phyloP scores from a whole-genome alignment of 2,797 vertebrate species.

The Hemitrygon akajei region DNA sequence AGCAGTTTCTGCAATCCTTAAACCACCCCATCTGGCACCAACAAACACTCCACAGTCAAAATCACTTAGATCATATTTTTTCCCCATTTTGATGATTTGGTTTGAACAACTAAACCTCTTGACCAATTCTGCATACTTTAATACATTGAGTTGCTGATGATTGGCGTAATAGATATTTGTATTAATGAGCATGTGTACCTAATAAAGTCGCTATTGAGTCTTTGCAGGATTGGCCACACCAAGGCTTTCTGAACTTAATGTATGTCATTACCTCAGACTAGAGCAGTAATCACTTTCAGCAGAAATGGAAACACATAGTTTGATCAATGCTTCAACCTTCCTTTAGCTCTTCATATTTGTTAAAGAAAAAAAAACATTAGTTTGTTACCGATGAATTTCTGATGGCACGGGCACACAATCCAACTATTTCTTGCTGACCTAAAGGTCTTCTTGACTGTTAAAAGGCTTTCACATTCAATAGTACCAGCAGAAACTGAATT shows the following conservation, averaged over 20 bases:
- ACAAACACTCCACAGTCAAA: no score
- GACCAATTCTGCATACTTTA: no score
- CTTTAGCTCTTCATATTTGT: neutral
- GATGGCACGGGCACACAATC: neutral
- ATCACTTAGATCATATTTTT: no score
- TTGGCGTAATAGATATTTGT: no score
- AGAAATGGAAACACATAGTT: neutral
- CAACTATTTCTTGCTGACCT: neutral
- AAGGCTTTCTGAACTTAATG: neutral
- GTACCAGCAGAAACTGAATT: neutral
- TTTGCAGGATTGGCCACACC: neutral
- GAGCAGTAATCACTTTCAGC: neutral
- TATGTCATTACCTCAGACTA: neutral
- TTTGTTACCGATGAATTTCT: neutral
- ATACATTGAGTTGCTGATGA: no score
- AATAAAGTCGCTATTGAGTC: no score
- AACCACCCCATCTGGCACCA: no score
- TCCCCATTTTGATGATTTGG: no score
- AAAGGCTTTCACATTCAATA: neutral
- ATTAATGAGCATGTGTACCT: no score
- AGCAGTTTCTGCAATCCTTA: no score
- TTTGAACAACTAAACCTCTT: no score
- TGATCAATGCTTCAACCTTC: neutral
- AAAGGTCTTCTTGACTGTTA: neutral
- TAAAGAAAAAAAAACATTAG: neutral